phyloP scores from a whole-genome alignment of 2,888 invertebrate genomes.

The Athrips mouffetella region DNA sequence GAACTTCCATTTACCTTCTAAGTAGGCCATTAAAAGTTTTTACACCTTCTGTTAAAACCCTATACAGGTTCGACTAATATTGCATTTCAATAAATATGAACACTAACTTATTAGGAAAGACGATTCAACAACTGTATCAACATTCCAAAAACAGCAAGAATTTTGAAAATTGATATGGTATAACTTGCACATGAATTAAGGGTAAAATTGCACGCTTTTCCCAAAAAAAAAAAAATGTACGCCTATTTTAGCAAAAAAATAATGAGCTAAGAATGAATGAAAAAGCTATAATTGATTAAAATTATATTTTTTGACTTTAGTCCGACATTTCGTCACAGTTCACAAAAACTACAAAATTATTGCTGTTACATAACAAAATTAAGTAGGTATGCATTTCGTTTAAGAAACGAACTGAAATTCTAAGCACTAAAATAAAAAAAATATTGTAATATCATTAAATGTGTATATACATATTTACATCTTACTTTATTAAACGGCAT shows the following conservation, averaged over 20 bases:
- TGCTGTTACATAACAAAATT: slow-evolving; percentile 17
- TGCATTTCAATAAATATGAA: too few relatives aligned
- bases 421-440: slow-evolving; percentile 54
- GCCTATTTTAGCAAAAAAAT: slow-evolving; percentile 26
- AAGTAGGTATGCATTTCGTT: slow-evolving; percentile 21
- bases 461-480: slow-evolving; percentile 76
- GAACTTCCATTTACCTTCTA: too few relatives aligned
- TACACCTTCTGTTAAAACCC: too few relatives aligned
- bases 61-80: too few relatives aligned
- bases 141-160: slow-evolving; percentile 3
- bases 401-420: slow-evolving; percentile 45
- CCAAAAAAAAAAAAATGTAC: slow-evolving; percentile 22
- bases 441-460: slow-evolving; percentile 61
- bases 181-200: slow-evolving; percentile 33
- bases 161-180: not conserved
- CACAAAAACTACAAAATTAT: slow-evolving; percentile 9
- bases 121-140: slow-evolving; percentile 26
- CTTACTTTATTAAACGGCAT: slow-evolving; percentile 48
- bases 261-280: slow-evolving; percentile 29
- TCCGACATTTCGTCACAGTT: slow-evolving; percentile 5
- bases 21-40: too few relatives aligned
- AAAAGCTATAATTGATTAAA: slow-evolving; percentile 14
- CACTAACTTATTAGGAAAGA: not conserved
- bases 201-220: slow-evolving; percentile 37
- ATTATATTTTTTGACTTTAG: slow-evolving; percentile 14